These are phyloP conservation scores for Samia ricini DNA, from an alignment of 1,140 invertebrate species.

Conservation along the genomic window DNA sequence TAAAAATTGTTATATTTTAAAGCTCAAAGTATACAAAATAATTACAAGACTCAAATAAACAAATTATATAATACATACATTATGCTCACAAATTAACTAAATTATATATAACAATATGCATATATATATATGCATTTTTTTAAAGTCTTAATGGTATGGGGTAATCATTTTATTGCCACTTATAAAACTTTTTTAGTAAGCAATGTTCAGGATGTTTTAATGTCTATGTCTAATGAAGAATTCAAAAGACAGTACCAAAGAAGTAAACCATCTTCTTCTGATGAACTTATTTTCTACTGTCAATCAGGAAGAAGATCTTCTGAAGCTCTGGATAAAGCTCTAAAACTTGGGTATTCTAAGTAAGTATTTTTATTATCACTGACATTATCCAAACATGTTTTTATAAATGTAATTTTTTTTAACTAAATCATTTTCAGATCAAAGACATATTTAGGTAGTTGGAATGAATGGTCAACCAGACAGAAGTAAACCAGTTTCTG, in stretches of 20 bases:
- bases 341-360: slow-evolving; percentile 75
- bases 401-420: neutral
- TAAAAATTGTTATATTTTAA: neutral
- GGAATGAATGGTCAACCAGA: slow-evolving; percentile 84
- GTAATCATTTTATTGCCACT: neutral
- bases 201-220: slow-evolving; percentile 64
- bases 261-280: slow-evolving; percentile 65
- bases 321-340: slow-evolving; percentile 73
- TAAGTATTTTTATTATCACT: slow-evolving; percentile 39
- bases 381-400: slow-evolving; percentile 2
- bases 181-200: slow-evolving; percentile 57
- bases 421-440: slow-evolving; percentile 83
- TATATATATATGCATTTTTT: too few relatives aligned
- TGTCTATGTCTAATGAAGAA: slow-evolving; percentile 65
- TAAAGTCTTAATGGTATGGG: too few relatives aligned
- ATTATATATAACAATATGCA: too few relatives aligned
- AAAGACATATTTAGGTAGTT: slow-evolving; percentile 93
- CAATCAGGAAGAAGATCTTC: slow-evolving; percentile 75
- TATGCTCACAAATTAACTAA: neutral
- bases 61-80: neutral
- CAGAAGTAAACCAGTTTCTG: slow-evolving; percentile 35
- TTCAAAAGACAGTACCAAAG: slow-evolving; percentile 72
- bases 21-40: neutral
- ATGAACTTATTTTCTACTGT: slow-evolving; percentile 78
- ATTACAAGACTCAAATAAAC: neutral